phyloP scores from a whole-genome alignment of 1,140 invertebrate species.

The Papilio polyxenes region DNA sequence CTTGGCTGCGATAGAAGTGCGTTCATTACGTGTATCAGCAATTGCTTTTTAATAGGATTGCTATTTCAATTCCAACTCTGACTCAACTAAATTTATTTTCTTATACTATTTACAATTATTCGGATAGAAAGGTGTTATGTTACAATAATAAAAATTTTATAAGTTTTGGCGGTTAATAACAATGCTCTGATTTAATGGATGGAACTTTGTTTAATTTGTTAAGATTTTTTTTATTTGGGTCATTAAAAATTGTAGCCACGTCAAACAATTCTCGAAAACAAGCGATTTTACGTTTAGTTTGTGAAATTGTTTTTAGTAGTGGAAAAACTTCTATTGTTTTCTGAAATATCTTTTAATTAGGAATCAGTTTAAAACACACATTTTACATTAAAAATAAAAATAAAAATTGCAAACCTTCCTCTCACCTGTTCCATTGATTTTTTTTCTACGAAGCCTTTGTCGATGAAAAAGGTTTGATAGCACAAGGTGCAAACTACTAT shows the following conservation, averaged over 20 bases:
- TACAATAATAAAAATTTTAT: background rate
- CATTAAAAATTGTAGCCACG: background rate
- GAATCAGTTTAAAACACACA: background rate
- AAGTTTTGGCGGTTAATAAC: too few relatives aligned
- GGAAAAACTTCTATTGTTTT: background rate
- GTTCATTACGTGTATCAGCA: conserved; percentile 43
- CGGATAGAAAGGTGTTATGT: background rate
- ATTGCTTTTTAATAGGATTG: conserved; percentile 42
- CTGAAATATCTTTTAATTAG: background rate
- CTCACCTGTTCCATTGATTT: conserved; percentile 63
- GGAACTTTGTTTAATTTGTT: too few relatives aligned
- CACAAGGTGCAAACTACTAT: conserved; percentile 76
- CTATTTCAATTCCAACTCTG: conserved; percentile 32
- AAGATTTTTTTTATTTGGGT: too few relatives aligned
- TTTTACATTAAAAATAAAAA: conserved; percentile 18
- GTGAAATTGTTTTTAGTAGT: too few relatives aligned
- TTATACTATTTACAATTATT: background rate
- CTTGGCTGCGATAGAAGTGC: conserved; percentile 42
- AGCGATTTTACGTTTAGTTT: too few relatives aligned
- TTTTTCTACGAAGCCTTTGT: conserved; percentile 60
- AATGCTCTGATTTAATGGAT: too few relatives aligned
- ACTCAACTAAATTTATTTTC: conserved; percentile 1
- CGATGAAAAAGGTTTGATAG: conserved; percentile 61
- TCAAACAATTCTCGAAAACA: too few relatives aligned
- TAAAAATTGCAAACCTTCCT: conserved; percentile 46